These are phyloP conservation scores for Musca domestica DNA, from an alignment of 1,140 invertebrate genomes.

Conservation along the genomic window DNA sequence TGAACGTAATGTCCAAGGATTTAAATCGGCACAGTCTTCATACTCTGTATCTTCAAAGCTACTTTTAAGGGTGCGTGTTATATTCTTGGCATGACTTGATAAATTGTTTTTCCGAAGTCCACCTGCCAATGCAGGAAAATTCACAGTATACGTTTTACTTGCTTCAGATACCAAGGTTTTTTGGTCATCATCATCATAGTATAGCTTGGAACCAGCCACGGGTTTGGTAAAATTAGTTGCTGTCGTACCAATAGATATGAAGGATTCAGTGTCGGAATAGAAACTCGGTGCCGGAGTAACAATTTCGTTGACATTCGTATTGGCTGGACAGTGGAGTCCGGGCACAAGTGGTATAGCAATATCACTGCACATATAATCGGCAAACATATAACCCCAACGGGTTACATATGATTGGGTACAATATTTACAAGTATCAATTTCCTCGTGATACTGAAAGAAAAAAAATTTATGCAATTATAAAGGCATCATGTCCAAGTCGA, in stretches of 20 bases:
- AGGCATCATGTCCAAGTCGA: background rate
- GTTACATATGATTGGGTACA: slow-evolving; percentile 39
- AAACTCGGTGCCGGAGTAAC: slow-evolving; percentile 24
- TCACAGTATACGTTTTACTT: background rate
- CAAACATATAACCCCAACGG: slow-evolving; percentile 42
- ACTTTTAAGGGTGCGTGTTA: background rate
- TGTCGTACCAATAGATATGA: slow-evolving; percentile 23
- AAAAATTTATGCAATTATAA: background rate
- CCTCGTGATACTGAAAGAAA: slow-evolving; percentile 37
- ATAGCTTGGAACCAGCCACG: slow-evolving; percentile 21
- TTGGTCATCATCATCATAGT: slow-evolving; percentile 25
- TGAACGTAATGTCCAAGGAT: slow-evolving; percentile 26
- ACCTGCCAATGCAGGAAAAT: background rate
- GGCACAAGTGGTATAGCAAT: slow-evolving; percentile 35
- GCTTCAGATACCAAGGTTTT: slow-evolving; percentile 16
- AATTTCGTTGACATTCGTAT: slow-evolving; percentile 18
- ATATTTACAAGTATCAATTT: slow-evolving; percentile 39
- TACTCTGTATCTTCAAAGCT: background rate
- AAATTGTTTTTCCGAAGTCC: background rate
- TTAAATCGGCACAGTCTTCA: slow-evolving; percentile 9
- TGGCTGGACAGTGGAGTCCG: slow-evolving; percentile 30
- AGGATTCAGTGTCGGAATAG: slow-evolving; percentile 20
- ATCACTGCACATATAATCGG: slow-evolving; percentile 42
- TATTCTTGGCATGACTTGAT: background rate
- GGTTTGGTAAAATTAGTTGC: slow-evolving; percentile 24